Evolutionary conservation across 1,140 invertebrate species (phyloP).

Genomic region (Halyomorpha halys): DNA sequence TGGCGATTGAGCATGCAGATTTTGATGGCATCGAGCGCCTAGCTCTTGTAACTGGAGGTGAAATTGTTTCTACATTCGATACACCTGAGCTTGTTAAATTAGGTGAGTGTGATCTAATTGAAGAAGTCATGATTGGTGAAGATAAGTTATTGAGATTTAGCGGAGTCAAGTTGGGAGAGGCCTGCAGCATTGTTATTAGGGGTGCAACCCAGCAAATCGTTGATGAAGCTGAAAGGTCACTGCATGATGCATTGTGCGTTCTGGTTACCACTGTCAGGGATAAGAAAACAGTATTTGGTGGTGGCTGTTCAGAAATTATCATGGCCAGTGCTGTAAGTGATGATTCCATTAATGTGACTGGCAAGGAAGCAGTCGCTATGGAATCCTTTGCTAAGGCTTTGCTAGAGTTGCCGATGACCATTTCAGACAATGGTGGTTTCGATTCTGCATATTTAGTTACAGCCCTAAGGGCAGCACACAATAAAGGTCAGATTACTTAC

Average conservation of each 20-base stretch:
- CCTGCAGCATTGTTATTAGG: conserved; percentile 92
- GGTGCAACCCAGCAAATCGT: conserved; percentile 99
- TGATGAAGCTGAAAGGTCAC: conserved; percentile 94
- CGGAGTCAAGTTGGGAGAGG: conserved; percentile 88
- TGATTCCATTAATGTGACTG: conserved; percentile 78
- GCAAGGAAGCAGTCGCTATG: conserved; percentile 95
- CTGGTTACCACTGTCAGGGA: conserved; percentile 91
- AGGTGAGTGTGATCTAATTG: conserved; percentile 89
- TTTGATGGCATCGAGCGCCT: conserved; percentile 98
- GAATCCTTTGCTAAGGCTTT: conserved; percentile 88
- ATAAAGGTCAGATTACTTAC: conserved; percentile 58
- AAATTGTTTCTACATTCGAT: conserved; percentile 98
- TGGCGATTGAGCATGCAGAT: conserved; percentile 99
- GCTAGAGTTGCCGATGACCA: conserved; percentile 80
- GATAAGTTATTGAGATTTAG: conserved; percentile 92
- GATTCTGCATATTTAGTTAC: conserved; percentile 92
- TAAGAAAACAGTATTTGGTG: conserved; percentile 81
- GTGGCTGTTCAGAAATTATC: conserved; percentile 88
- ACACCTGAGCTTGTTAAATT: conserved; percentile 83
- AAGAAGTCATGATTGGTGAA: conserved; percentile 97
- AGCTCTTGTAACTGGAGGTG: conserved; percentile 92
- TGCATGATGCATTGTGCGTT: conserved; percentile 98
- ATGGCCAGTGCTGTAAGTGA: conserved; percentile 87
- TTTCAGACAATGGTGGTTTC: conserved; percentile 97
- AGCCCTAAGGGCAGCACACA: conserved; percentile 80